Percentiles rank a stretch among this genome's conserved stretches.
phyloP scores from a whole-genome alignment of 2,888 invertebrate species.

The Phytoseiulus persimilis region DNA sequence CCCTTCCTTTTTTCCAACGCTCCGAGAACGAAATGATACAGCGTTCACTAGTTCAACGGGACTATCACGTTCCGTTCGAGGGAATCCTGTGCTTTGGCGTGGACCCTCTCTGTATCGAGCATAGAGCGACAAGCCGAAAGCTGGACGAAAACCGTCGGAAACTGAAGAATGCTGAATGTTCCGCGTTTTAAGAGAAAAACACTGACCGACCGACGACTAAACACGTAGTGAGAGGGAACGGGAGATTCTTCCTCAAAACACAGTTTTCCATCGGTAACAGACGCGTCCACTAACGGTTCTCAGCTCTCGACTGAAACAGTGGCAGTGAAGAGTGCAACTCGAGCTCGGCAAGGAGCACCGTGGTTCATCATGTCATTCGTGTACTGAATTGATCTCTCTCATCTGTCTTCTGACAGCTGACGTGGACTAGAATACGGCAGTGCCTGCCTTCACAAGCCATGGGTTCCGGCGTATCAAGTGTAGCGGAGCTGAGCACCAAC shows the following conservation, averaged over 20 bases:
- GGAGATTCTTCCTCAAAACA: neutral
- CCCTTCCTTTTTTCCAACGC: too few species aligned
- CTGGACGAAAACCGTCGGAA: neutral
- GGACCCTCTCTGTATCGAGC: too few species aligned
- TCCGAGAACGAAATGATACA: too few species aligned
- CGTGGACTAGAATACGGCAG: constrained; percentile 27
- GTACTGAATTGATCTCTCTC: neutral
- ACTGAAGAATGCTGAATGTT: neutral
- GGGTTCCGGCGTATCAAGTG: constrained; percentile 72
- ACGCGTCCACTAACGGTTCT: neutral
- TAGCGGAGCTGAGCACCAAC: constrained; percentile 68
- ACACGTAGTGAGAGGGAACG: neutral
- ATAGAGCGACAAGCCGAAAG: too few species aligned
- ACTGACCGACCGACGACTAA: neutral
- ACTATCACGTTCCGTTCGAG: too few species aligned
- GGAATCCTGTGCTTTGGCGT: too few species aligned
- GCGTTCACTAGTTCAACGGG: too few species aligned
- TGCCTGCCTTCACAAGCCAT: constrained; percentile 52
- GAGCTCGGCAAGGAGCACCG: neutral
- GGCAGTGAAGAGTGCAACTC: neutral
- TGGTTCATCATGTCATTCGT: neutral
- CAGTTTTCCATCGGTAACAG: neutral
- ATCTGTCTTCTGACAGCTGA: constrained; percentile 27
- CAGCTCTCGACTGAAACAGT: neutral
- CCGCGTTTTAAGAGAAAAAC: neutral